Base-by-base conservation (phyloP, 2,888 invertebrate genomes). In the Charanyca ferruginea region DNA sequence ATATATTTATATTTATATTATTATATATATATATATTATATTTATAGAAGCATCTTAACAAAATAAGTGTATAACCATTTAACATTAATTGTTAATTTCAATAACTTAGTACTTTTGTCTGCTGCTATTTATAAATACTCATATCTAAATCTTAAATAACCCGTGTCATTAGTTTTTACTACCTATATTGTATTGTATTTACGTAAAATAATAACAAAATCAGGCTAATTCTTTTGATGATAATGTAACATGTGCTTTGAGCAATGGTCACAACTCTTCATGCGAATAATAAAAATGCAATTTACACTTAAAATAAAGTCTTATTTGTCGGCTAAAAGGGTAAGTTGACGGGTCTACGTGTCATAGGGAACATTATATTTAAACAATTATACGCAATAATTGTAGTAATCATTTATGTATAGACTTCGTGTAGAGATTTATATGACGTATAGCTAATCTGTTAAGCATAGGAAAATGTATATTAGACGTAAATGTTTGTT, bases 401-500 rank as follows among this genome's bases (percentile, higher is more conserved):
- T 67, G 79, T 81, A 83, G 73, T 62, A 66, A 62, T 52, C 68
- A 76, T 76, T 61, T 70, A 70, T 85, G 81, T 85, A 83, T 85
- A 86, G 77, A 81, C 60, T 74, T 76, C 66, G 65, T 77, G 73
- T 83, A 85, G 81, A 80, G 66, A 80, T 79, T 77, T 82, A 77
- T 83, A 82, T 80, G 79, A 81, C 89, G 86, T 89, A 89, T 85
- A 89, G 87, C 81, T 88, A 83, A 85, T 81, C 82, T 88, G 90
- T 91, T 90, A 85, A 72, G 73, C 71, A 71, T 80, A 85, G 85
- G 76, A 80, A 81, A 85, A 83, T 86, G 83, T 88, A 86, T 85
- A 87, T 85, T 80, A 77, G 79, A 69, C 68, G 75, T 86, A 85
- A 87, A 82, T 57, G 83, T 88, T 89, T 91, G 93, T 94, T 94